A percentile compares a stretch with the other conserved stretches of the same genome.
Evolutionary conservation across 1,140 invertebrate genomes (phyloP).

Genomic region (Hestina assimilis): DNA sequence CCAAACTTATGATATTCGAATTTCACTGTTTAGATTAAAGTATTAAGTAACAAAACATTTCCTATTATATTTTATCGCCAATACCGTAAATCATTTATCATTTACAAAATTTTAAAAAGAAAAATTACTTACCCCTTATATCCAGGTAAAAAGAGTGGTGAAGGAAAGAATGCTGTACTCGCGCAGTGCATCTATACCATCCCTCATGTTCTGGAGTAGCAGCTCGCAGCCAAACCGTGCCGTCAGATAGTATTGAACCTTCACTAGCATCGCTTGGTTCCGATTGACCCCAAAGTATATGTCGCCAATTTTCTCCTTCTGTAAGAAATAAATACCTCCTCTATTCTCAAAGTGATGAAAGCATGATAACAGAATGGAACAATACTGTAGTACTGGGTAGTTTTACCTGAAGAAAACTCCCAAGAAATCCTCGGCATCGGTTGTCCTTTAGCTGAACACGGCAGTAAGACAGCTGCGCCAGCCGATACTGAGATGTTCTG

Average conservation of each 20-base stretch:
- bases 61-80: no score
- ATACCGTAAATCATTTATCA: no score
- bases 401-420: conserved; percentile 65
- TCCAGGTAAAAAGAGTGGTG: conserved; percentile 88
- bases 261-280: conserved; percentile 49
- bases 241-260: conserved; percentile 60
- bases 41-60: no score
- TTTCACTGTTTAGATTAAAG: no score
- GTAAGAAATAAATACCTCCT: conserved; percentile 1
- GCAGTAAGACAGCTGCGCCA: conserved; percentile 59
- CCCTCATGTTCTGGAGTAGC: conserved; percentile 85
- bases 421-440: conserved; percentile 64
- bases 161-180: conserved; percentile 86
- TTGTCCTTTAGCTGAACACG: conserved; percentile 69
- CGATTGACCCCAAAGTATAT: conserved; percentile 62
- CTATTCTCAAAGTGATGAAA: background rate
- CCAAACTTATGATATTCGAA: no score
- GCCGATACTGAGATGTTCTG: conserved; percentile 71
- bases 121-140: conserved; percentile 81
- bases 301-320: conserved; percentile 70
- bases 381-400: background rate
- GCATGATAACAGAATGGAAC: background rate
- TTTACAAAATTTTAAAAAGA: background rate
- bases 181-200: conserved; percentile 90
- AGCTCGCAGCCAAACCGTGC: conserved; percentile 78